Evolutionary conservation across 2,888 invertebrate species (phyloP), one percentile per base, ranked within the genome.

Genomic region (Aphidoletes aphidimyza): DNA sequence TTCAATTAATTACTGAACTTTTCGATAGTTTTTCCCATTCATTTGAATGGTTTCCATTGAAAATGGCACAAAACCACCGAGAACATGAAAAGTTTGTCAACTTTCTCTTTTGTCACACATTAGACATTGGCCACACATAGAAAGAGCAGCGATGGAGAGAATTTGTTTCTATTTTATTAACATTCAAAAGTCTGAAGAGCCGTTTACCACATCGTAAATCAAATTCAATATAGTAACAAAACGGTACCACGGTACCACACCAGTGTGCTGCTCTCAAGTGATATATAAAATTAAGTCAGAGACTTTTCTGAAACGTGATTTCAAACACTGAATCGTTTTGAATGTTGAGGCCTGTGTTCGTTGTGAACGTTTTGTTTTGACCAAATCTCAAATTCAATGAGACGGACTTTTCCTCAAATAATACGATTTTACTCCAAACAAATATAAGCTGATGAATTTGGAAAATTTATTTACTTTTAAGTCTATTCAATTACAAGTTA

Each of bases 1-100:
- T 69, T 69, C 69, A 69, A 69, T 69, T 69, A 69, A 30, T 69
- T 69, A 30, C 69, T 69, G 26, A 30, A 69, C 30, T 69, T 69
- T 69, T 69, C 34, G 30, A 69, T 69, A 30, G 69, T 69, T 69
- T 69, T 5, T 54, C 26, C 69, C 69, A 54, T n/a, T 14, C 42
- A 42, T 69, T 30, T 30, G 26, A 54, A 54, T 54, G 69, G 6
- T 30, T 69, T 69, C 69, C 8, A 69, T 17, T 69, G n/a, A 30
- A 69, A 69, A 34, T 14, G 54, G 54, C 54, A 54, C n/a, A 54
- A 54, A 54, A 22, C 54, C 22, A 3, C 69, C 1, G 1, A 30
- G 5, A 30, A 69, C 69, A 69, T 17, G 34, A 69, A 69, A 69
- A 69, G 34, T 69, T 30, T 69, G 3, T 9, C 11, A 69, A 69